These are phyloP conservation scores for Cryptotis parvus DNA, from an alignment of 2,113 vertebrate genomes.

Conservation along the genomic window DNA sequence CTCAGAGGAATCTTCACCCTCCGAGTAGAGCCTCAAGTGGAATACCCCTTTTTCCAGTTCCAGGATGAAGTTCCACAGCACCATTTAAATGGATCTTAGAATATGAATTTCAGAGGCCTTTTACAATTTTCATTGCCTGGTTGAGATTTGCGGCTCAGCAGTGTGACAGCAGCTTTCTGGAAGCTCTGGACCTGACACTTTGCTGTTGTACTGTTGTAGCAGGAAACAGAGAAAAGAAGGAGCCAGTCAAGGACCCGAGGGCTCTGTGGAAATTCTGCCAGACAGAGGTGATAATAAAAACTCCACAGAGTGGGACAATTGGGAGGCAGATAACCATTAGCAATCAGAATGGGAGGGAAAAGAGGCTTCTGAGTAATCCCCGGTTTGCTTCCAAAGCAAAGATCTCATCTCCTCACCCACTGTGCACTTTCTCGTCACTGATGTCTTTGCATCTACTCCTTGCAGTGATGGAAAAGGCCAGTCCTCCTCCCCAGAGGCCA, in stretches of 20 bases:
- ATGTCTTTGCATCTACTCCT: background rate
- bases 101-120: background rate
- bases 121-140: background rate
- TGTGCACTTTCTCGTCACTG: background rate
- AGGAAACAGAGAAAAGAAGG: background rate
- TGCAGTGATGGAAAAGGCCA: background rate
- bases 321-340: background rate
- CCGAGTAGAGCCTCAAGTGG: background rate
- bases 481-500: conserved; percentile 24
- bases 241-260: background rate
- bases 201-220: background rate
- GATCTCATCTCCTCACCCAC: background rate
- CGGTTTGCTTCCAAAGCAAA: conserved; percentile 35
- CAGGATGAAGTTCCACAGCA: background rate
- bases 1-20: background rate
- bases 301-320: background rate
- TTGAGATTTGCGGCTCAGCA: background rate
- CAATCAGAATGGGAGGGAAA: background rate
- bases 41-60: background rate
- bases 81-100: background rate
- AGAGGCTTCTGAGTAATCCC: background rate
- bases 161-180: background rate
- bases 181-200: background rate
- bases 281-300: conserved; percentile 51
- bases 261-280: background rate